phyloP scores from a whole-genome alignment of 1,140 invertebrate genomes.

The Rhagoletis zephyria region DNA sequence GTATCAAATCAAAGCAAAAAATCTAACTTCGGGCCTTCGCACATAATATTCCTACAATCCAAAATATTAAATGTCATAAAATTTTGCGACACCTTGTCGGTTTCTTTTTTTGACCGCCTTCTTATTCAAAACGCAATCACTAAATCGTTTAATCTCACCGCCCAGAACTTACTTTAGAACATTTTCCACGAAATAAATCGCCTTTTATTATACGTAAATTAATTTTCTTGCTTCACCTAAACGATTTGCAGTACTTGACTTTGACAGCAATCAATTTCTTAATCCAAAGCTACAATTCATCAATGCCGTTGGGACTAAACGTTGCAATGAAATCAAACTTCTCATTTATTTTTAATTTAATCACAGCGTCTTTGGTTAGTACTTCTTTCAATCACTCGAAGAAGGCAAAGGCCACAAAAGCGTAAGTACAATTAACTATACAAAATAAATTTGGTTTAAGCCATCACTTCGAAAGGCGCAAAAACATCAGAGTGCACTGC shows the following conservation, averaged over 20 bases:
- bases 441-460: background rate
- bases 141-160: too few relatives aligned
- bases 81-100: too few relatives aligned
- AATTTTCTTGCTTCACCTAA: too few relatives aligned
- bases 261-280: constrained; percentile 42
- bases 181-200: too few relatives aligned
- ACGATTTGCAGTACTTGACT: background rate
- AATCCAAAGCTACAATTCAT: background rate
- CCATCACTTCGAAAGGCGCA: background rate
- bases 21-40: too few relatives aligned
- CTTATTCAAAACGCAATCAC: too few relatives aligned
- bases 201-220: background rate
- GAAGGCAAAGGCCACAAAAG: background rate
- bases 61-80: too few relatives aligned
- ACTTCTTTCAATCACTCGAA: background rate
- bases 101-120: too few relatives aligned
- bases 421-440: background rate
- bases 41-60: too few relatives aligned
- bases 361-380: background rate
- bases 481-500: background rate
- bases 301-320: background rate
- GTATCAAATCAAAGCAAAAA: too few relatives aligned
- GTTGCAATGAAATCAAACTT: background rate
- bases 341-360: background rate
- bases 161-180: too few relatives aligned